Base-by-base conservation (phyloP, 2,113 vertebrate genomes). In the human region DNA sequence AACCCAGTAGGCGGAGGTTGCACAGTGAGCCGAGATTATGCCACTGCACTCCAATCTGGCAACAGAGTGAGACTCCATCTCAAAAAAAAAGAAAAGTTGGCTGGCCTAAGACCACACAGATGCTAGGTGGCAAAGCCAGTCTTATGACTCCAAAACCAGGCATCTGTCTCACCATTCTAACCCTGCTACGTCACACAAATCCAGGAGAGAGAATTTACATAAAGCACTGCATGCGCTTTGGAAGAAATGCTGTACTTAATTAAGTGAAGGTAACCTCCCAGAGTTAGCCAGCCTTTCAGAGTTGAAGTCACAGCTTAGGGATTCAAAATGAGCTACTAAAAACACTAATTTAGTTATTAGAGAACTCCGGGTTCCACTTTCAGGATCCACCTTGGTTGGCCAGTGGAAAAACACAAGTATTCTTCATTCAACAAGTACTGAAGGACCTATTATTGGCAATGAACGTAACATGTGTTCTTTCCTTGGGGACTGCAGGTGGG, bases 141-240 rank as follows among this genome's bases (percentile, higher is more conserved):
- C 57, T 64, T 43, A 14, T 23, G 35, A 76, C 76, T 14, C n/a
- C 27, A 27, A 57, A 25, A 43, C 50, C 64, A 16, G 18, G 73
- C 38, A 2, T 43, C 32, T 38, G 35, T 52, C 66, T 45, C 6
- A 3, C 25, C 10, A 2, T 23, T 3, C 13, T 13, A n/a, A n/a
- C 18, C 8, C 70, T 12, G n/a, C 70, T 35, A 32, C 12, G 9
- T 80, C 50, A 61, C 27, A 61, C 32, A 82, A 13, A 20, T 0
- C 17, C 13, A 4, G 59, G 0, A 76, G 20, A 70, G n/a, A 40
- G 1, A 7, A 12, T 22, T 8, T 3, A 9, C 3, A 4, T 5
- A 27, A 61, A 57, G 84, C 57, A 72, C 23, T 3, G 14, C 14
- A 40, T 23, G 13, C 11, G 43, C 59, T 83, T 7, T 11, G 73